phyloP scores from a whole-genome alignment of 2,888 invertebrate genomes.

The Nephrotoma appendiculata region DNA sequence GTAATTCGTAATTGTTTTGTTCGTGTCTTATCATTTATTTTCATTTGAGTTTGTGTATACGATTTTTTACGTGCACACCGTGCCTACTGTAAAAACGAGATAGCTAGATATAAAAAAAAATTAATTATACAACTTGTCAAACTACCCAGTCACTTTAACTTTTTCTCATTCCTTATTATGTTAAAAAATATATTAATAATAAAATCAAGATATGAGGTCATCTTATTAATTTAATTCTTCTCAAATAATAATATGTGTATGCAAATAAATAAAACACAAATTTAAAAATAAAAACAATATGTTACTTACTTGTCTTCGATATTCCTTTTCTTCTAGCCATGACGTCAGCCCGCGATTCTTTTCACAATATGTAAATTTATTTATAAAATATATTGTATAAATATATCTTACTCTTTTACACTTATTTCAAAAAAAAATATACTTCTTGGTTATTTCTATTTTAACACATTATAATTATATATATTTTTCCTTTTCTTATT shows the following conservation, averaged over 20 bases:
- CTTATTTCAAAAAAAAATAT: neutral
- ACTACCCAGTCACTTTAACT: neutral
- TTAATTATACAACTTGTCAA: neutral
- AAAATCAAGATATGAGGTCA: neutral
- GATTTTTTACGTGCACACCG: neutral
- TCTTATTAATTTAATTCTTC: neutral
- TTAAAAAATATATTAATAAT: neutral
- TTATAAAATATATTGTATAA: neutral
- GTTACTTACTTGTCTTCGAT: slow-evolving; percentile 13
- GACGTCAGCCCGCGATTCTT: neutral
- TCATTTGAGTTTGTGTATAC: neutral
- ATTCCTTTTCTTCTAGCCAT: slow-evolving; percentile 13
- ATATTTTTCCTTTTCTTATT: neutral
- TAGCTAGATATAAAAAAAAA: neutral
- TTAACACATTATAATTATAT: neutral
- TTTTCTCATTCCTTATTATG: neutral
- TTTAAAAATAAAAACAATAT: neutral
- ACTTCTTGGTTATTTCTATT: neutral
- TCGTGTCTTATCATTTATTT: neutral
- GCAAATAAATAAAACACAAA: neutral
- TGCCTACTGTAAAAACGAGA: neutral
- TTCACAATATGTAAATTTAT: neutral
- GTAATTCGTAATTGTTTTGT: neutral
- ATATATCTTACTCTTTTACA: slow-evolving; percentile 1
- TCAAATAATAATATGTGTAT: neutral